Evolutionary conservation across 2,113 vertebrate species (phyloP).

Genomic region (Callionymus lyra): DNA sequence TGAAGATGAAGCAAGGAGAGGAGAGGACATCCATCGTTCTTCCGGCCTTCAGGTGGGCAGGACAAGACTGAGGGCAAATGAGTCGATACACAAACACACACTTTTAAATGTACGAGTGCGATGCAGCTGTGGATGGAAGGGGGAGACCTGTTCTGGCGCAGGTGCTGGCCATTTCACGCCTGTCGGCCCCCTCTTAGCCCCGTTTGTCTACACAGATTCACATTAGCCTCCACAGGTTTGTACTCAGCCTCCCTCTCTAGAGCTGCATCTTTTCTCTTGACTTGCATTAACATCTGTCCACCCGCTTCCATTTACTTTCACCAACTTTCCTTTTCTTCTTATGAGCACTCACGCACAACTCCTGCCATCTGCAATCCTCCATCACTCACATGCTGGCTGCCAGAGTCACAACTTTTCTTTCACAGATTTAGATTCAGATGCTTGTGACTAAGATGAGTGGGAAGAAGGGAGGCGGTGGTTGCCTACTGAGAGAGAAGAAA

Average conservation of each 20-base stretch:
- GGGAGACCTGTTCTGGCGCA: conserved; percentile 45
- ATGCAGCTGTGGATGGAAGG: conserved; percentile 42
- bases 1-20: conserved; percentile 39
- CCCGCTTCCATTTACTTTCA: conserved; percentile 8
- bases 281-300: neutral
- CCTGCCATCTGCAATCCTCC: conserved; percentile 8
- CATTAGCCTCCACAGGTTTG: conserved; percentile 43
- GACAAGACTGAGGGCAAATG: conserved; percentile 30
- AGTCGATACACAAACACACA: conserved; percentile 24
- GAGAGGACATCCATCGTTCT: conserved; percentile 39
- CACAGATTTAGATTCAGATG: conserved; percentile 31
- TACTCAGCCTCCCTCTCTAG: conserved; percentile 30
- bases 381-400: conserved; percentile 16
- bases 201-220: conserved; percentile 48
- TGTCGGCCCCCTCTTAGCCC: conserved; percentile 53
- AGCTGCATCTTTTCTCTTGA: conserved; percentile 12
- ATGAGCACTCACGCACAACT: neutral
- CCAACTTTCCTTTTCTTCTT: neutral
- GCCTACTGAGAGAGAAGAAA: conserved; percentile 7
- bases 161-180: conserved; percentile 66
- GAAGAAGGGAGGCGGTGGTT: conserved; percentile 27
- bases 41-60: conserved; percentile 29
- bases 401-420: conserved; percentile 37
- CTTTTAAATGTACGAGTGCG: conserved; percentile 18
- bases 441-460: conserved; percentile 36